phyloP scores from a whole-genome alignment of 2,113 vertebrate species.

The Petrocephalus microphthalmus region DNA sequence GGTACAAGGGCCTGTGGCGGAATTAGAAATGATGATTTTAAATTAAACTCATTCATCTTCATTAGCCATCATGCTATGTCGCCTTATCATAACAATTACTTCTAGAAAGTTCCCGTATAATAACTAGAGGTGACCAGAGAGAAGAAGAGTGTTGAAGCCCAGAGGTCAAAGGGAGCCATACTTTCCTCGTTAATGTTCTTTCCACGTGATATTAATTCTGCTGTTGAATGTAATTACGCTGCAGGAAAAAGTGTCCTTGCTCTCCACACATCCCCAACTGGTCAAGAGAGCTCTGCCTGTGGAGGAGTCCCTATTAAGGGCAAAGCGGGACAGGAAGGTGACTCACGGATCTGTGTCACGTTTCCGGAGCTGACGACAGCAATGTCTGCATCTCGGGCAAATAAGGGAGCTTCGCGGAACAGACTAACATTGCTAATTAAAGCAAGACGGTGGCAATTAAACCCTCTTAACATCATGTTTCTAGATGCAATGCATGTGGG shows the following conservation, averaged over 20 bases:
- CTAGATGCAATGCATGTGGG: not conserved
- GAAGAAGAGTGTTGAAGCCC: not conserved
- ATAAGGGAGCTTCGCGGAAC: not conserved
- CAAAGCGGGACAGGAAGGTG: not conserved
- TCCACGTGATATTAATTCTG: not conserved
- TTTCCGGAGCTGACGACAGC: not conserved
- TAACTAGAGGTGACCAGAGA: not conserved
- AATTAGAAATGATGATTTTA: slow-evolving; percentile 6
- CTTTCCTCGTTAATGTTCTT: not conserved
- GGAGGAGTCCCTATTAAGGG: not conserved
- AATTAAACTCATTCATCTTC: slow-evolving; percentile 21
- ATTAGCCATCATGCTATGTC: not conserved
- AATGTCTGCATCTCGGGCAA: not conserved
- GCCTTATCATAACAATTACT: not conserved
- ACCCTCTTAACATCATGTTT: not conserved
- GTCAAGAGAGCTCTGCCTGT: not conserved
- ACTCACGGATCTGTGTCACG: not conserved
- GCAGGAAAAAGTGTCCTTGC: not conserved
- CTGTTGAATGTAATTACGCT: slow-evolving; percentile 4
- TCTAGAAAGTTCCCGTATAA: not conserved
- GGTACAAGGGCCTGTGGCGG: not conserved
- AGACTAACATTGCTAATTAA: not conserved
- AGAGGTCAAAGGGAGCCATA: not conserved
- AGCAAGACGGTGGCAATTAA: not conserved
- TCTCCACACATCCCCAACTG: not conserved